Evolutionary conservation across 2,888 invertebrate species (phyloP).

Genomic region (Branchipolynoe longqiensis): DNA sequence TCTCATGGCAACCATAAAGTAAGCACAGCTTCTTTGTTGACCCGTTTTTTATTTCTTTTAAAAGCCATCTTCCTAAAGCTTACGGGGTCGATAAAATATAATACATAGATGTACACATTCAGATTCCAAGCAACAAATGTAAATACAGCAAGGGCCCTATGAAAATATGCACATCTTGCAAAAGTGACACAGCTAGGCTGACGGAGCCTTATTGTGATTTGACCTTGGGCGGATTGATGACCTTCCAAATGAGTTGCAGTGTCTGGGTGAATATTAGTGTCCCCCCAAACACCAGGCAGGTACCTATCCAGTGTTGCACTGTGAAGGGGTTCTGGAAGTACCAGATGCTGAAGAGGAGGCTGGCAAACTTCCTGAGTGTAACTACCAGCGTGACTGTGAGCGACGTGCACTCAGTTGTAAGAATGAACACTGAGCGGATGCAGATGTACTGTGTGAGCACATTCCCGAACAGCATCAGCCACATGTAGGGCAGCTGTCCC

Average conservation of each 20-base stretch:
- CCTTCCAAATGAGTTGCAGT: constrained; percentile 31
- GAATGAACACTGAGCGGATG: constrained; percentile 95
- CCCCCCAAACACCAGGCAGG: constrained; percentile 93
- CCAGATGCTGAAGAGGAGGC: constrained; percentile 95
- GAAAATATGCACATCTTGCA: too few relatives aligned
- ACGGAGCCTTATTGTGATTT: constrained; percentile 6
- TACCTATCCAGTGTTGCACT: constrained; percentile 93
- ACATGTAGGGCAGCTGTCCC: constrained; percentile 91
- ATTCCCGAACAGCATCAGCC: constrained; percentile 90
- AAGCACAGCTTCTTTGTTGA: too few relatives aligned
- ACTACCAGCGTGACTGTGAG: constrained; percentile 97
- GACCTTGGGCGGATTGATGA: constrained; percentile 3
- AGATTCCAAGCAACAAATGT: too few relatives aligned
- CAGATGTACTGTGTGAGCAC: constrained; percentile 95
- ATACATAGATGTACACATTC: too few relatives aligned
- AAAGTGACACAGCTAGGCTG: too few relatives aligned
- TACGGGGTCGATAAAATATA: too few relatives aligned
- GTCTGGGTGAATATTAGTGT: constrained; percentile 91
- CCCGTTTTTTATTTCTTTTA: too few relatives aligned
- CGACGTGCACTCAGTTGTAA: constrained; percentile 96
- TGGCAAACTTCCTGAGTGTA: constrained; percentile 96
- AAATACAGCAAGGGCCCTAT: too few relatives aligned
- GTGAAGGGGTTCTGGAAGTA: constrained; percentile 98
- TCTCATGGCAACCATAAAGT: too few relatives aligned
- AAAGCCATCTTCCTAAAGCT: too few relatives aligned